Evolutionary conservation across 2,888 invertebrate genomes (phyloP).

Genomic region (Eristalis pertinax): DNA sequence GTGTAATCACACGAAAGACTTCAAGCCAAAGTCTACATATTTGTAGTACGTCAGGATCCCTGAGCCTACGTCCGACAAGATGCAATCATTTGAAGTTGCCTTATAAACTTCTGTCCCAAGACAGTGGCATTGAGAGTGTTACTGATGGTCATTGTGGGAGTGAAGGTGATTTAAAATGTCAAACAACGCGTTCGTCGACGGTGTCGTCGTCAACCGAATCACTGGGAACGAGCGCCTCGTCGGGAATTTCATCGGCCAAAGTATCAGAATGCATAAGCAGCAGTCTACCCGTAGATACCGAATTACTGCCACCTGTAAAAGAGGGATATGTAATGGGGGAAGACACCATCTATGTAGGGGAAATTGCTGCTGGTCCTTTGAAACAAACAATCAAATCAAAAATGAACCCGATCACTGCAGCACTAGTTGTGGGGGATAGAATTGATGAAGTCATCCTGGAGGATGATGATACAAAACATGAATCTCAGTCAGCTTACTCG

Average conservation of each 20-base stretch:
- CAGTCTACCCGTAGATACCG: conserved; percentile 47
- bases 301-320: conserved; percentile 52
- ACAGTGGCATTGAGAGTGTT: conserved; percentile 80
- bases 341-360: conserved; percentile 78
- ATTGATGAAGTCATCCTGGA: conserved; percentile 70
- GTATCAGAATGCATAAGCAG: conserved; percentile 65
- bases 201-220: conserved; percentile 75
- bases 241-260: conserved; percentile 70
- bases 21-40: conserved; percentile 73
- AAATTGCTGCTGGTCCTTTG: conserved; percentile 74
- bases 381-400: conserved; percentile 71
- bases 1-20: conserved; percentile 70
- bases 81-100: conserved; percentile 74
- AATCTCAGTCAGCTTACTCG: conserved; percentile 36
- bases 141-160: conserved; percentile 65
- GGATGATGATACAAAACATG: conserved; percentile 66
- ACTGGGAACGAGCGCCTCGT: conserved; percentile 76
- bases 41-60: conserved; percentile 78
- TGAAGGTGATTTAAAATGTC: conserved; percentile 64
- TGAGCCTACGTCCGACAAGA: conserved; percentile 74
- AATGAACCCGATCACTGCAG: conserved; percentile 67
- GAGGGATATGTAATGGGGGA: conserved; percentile 72
- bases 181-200: conserved; percentile 55
- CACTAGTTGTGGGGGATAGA: conserved; percentile 69
- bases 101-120: conserved; percentile 78